Base-by-base conservation (phyloP, 2,888 invertebrate genomes). In the Agrotis segetum region DNA sequence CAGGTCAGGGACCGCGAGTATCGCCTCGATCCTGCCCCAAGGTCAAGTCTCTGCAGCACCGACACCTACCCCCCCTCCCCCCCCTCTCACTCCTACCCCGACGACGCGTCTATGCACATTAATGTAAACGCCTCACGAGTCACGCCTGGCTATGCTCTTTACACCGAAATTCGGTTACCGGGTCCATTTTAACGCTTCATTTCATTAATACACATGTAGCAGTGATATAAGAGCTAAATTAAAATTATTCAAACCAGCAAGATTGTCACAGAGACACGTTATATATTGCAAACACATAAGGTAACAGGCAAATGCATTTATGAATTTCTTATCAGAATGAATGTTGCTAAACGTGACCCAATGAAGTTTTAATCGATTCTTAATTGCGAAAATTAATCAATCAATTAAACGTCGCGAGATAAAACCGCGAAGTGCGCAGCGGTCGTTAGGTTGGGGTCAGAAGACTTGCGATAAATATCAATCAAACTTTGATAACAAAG, bases 1-100 rank as follows among this genome's bases (percentile, higher is more conserved):
- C 95, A 95, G 96, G 96, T 96, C 96, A 96, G 95, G 96, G 96
- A 96, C 96, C 96, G 96, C 95, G 91, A 92, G 90, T 91, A 88
- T 91, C 92, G 94, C 91, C 91, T 92, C 95, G 93, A 95, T 95
- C 95, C 96, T 96, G 93, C 95, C 95, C 94, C 96, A 96, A 96
- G 96, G 96, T 96, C 96, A 95, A 95, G 95, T 91, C 94, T 93
- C 91, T 91, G 92, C 92, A 91, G 89, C 91, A 83, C 83, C 78
- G 84, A 84, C 87, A 87, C 85, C 86, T 87, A 87, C 87, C 88
- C 85, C 87, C 81, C 78, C 81, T 60, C 83, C 72, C 87, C 78
- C 81, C 75, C 83, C 87, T 14, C 34, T 80, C 77, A 40, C 40
- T 67, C 80, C 60, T 81, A 71, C 86, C 82, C 73, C 85, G 76